Evolutionary conservation across 2,113 vertebrate species (phyloP), one percentile per base, ranked within the genome.

Genomic region (Scopus umbretta): DNA sequence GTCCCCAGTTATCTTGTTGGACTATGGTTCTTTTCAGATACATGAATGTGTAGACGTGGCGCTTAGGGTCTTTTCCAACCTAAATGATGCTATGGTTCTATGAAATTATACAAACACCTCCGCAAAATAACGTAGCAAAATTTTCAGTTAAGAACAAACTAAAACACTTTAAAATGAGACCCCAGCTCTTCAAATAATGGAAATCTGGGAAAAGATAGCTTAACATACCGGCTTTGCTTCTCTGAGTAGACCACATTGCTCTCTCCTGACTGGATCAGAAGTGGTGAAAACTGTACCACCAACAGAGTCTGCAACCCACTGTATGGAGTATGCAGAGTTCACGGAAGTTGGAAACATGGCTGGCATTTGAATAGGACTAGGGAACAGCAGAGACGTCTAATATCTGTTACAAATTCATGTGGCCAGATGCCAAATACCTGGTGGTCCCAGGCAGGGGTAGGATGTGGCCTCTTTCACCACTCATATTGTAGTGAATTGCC

Each of bases 1-100:
- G 6, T 15, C 7, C n/a, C 52, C 80, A 17, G 10, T 18, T 80
- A 25, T 18, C 75, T 66, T 49, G 7, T 40, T 55, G 38, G n/a
- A 59, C 86, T 56, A 26, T 13, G 21, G 25, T 88, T 83, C 67
- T 86, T 32, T 90, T 94, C 36, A 40, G 30, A 67, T 32, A 80
- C 7, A 36, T 13, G 5, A 68, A 85, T 0, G 0, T 17, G 12
- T 34, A 79, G 16, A 40, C 2, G 2, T 63, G 42, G 19, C 7
- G 0, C 42, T 75, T 23, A 5, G 1, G 34, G 21, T 58, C 52
- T 80, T 86, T 83, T 65, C 19, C 43, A 71, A 52, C 16, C 34
- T 45, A 36, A 63, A 67, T 26, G 9, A 13, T 62, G 62, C 38
- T 23, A 66, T 26, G 9, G 11, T 56, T 66, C 38, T 23, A n/a